Evolutionary conservation across 2,797 vertebrate species (phyloP).

Genomic region (Xenops minutus): DNA sequence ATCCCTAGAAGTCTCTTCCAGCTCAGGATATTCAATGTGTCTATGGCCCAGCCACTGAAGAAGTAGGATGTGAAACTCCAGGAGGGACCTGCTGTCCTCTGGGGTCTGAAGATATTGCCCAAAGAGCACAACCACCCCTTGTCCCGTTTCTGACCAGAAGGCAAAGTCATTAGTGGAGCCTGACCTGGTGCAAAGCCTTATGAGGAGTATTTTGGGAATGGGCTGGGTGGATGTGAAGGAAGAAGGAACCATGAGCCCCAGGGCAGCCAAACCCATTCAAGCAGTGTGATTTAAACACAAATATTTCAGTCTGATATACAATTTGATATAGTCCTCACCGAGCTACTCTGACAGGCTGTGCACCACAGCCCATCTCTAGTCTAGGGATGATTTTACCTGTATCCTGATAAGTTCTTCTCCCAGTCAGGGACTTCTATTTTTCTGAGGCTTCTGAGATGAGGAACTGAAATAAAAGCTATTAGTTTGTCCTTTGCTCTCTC

Average conservation of each 20-base stretch:
- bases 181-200: neutral
- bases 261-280: neutral
- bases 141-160: neutral
- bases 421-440: neutral
- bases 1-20: neutral
- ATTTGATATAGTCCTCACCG: neutral
- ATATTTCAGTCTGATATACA: neutral
- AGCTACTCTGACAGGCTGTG: neutral
- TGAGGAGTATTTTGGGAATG: neutral
- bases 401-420: neutral
- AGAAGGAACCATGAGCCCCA: neutral
- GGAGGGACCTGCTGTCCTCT: neutral
- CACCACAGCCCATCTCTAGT: neutral
- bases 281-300: accelerated
- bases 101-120: neutral
- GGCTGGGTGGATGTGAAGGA: neutral
- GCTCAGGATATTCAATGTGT: neutral
- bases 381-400: neutral
- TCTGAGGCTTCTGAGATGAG: neutral
- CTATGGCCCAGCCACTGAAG: accelerated
- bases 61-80: neutral
- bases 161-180: neutral
- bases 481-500: neutral
- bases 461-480: neutral
- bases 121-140: neutral